Conservation (phyloP, 2,888 invertebrate genomes). For the Leptopterna dolabrata region DNA sequence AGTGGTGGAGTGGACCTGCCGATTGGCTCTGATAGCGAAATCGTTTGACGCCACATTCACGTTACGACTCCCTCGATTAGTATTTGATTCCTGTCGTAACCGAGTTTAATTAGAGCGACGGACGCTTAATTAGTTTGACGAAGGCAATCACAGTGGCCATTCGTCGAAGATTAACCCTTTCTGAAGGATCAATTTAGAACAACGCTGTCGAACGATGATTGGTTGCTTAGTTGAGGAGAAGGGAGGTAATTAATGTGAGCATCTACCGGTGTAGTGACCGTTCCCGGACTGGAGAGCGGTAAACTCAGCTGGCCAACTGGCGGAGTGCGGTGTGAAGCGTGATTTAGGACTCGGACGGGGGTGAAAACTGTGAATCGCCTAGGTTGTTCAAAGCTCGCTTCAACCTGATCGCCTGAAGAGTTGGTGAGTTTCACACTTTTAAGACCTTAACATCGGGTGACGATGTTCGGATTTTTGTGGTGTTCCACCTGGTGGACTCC, state of each 20-base stretch:
- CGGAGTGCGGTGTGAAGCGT: background rate
- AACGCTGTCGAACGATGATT: background rate
- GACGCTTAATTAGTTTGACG: background rate
- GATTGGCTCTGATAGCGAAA: no score
- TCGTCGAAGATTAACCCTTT: background rate
- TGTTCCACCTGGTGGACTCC: no score
- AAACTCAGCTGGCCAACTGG: background rate
- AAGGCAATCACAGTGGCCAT: background rate
- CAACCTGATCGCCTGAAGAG: background rate
- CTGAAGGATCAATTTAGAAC: no score
- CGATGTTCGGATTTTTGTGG: no score
- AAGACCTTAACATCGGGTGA: no score
- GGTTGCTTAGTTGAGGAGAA: background rate
- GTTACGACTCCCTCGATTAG: no score
- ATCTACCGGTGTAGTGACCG: background rate
- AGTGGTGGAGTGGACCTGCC: no score
- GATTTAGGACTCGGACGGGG: background rate
- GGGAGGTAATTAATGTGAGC: background rate
- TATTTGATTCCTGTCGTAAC: no score
- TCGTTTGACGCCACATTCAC: no score
- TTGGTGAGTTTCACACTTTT: background rate
- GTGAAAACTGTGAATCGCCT: background rate
- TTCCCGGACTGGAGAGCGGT: background rate
- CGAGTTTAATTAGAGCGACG: background rate
- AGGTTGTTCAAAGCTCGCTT: background rate